Percentiles rank a stretch among this genome's conserved stretches.
These are phyloP conservation scores for Campopleginae sp. DNA, from an alignment of 2,888 invertebrate genomes.

Conservation along the genomic window DNA sequence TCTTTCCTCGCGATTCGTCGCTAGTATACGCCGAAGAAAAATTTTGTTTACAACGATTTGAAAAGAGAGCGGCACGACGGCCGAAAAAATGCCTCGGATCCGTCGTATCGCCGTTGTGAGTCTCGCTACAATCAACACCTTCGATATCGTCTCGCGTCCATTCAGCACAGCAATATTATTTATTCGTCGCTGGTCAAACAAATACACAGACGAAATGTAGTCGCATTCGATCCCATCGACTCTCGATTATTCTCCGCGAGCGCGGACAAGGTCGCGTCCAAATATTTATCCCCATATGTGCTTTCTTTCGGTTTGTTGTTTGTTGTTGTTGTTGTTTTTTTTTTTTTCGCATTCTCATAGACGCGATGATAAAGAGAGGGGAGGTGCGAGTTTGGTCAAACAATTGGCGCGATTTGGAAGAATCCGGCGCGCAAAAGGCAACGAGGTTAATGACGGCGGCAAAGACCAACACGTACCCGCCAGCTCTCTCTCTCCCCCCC, in stretches of 20 bases:
- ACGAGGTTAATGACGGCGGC: conserved; percentile 48
- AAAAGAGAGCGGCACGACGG: conserved; percentile 48
- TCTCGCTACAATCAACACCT: conserved; percentile 64
- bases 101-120: conserved; percentile 77
- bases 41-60: conserved; percentile 9
- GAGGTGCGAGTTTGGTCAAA: background rate
- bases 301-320: no score
- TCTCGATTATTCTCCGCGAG: background rate
- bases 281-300: background rate
- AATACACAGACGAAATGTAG: no score
- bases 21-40: background rate
- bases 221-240: background rate
- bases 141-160: no score
- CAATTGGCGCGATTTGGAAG: conserved; percentile 35
- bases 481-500: no score
- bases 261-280: conserved; percentile 14
- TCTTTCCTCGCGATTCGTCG: conserved; percentile 39
- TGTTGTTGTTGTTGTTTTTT: background rate
- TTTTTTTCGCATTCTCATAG: no score
- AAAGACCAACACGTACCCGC: no score
- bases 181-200: no score
- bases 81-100: conserved; percentile 75
- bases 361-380: no score
- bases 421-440: conserved; percentile 28
- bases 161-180: no score